Evolutionary conservation across 2,797 vertebrate genomes (phyloP), one percentile per base, ranked within the genome.

Genomic region (Phalloptychus januarius): DNA sequence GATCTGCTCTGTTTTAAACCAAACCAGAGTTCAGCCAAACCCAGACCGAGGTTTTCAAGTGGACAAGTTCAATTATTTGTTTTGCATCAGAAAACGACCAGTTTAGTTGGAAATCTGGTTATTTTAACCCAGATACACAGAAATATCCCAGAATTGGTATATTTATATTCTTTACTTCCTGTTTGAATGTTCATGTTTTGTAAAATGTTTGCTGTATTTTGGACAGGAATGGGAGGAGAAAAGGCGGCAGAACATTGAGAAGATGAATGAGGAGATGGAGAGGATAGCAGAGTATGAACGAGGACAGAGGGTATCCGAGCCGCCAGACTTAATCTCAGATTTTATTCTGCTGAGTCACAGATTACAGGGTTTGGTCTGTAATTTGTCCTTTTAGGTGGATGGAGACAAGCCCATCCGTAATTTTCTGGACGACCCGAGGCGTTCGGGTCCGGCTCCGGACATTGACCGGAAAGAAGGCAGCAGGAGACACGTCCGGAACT

Each of bases 191-290:
- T 46, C 71, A 77, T 0, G 4, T 50, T n/a, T 23, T 45, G 48
- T 71, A 61, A 31, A 79, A 72, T 52, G 5, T 76, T 40, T 18
- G 2, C 31, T n/a, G 76, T 33, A 31, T 33, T 44, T 1, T 76
- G 20, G 7, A 33, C 87, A 98, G 97, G 97, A 98, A 71, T 97
- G 97, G 97, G 97, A 98, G 85, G 97, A 99, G 89, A 97, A 96
- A 75, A 94, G 97, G 63, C 91, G 96, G 15, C 96, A 96, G 90
- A 99, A 99, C 88, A 98, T 98, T 0, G 97, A 98, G 91, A 97
- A 96, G 91, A 98, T 99, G 97, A 98, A 98, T 0, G 97, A 98
- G 83, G 97, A 98, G 87, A 98, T 98, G 97, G 97, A 97, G 92
- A 96, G 93, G 88, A 98, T 98, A 4, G 97, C 97, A 0, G 97